Percentiles rank a stretch among this genome's conserved stretches.
Evolutionary conservation across 2,888 invertebrate genomes (phyloP).

Genomic region (Keiferia lycopersicella): DNA sequence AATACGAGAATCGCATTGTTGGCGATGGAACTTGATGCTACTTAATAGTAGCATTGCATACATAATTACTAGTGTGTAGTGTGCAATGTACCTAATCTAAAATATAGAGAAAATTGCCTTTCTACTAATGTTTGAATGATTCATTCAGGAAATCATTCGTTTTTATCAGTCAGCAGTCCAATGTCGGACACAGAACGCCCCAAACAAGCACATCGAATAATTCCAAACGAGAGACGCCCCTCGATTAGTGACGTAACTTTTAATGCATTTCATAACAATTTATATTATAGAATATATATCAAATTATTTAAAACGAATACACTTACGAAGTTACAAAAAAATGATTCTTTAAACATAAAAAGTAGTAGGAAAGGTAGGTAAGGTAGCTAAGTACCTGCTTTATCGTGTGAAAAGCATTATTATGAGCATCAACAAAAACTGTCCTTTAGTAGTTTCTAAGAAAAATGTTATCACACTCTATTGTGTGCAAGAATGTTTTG

Average conservation of each 20-base stretch:
- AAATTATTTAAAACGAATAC: too few relatives aligned
- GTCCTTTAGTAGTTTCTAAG: slow-evolving; percentile 5
- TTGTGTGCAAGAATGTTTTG: neutral
- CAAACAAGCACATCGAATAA: neutral
- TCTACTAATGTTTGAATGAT: neutral
- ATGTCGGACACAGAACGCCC: neutral
- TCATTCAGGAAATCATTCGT: slow-evolving; percentile 6
- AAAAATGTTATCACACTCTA: slow-evolving; percentile 1
- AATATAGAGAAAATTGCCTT: neutral
- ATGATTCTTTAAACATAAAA: neutral
- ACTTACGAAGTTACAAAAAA: too few relatives aligned
- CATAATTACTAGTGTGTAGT: too few relatives aligned
- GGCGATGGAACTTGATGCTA: too few relatives aligned
- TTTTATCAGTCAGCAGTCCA: neutral
- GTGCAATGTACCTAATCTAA: too few relatives aligned
- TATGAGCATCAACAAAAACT: neutral
- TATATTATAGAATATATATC: too few relatives aligned
- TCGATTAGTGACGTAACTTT: neutral
- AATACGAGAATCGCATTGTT: too few relatives aligned
- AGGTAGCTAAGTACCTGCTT: neutral
- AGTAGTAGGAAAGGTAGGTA: neutral
- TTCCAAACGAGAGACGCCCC: neutral
- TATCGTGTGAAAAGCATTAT: slow-evolving; percentile 1
- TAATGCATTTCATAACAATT: neutral
- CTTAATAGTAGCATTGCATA: too few relatives aligned